A percentile compares a stretch with the other conserved stretches of the same genome.
Evolutionary conservation across 2,888 invertebrate species (phyloP).

Genomic region (Acanthosepion esculentum): DNA sequence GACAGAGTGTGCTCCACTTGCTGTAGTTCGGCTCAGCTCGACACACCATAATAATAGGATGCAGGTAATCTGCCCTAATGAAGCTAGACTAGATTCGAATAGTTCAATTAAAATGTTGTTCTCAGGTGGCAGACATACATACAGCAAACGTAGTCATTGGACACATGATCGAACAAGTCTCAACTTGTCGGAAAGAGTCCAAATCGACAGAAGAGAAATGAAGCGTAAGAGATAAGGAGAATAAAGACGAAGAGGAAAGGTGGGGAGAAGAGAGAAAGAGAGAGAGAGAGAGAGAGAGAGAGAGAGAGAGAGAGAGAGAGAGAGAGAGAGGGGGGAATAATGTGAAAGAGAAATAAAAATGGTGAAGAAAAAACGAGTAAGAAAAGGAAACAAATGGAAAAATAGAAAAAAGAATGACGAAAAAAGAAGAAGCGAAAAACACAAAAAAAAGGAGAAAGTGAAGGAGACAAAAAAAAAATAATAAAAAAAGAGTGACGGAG

Average conservation of each 20-base stretch:
- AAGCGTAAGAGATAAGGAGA: not conserved
- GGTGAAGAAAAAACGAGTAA: not conserved
- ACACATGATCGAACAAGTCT: not conserved
- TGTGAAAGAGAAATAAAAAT: not conserved
- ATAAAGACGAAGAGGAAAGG: not conserved
- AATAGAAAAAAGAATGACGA: no score
- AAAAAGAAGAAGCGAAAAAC: no score
- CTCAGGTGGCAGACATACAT: constrained; percentile 9
- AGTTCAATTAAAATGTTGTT: not conserved
- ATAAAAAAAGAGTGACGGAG: not conserved
- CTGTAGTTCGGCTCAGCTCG: not conserved
- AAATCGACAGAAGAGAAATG: not conserved
- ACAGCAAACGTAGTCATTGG: not conserved
- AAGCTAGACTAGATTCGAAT: not conserved
- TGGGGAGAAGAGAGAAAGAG: not conserved
- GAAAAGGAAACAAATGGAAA: no score
- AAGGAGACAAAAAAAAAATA: not conserved
- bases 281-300: not conserved
- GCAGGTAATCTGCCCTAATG: constrained; percentile 8
- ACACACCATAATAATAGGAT: not conserved
- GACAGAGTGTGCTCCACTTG: not conserved
- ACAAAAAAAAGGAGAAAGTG: not conserved
- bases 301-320: not conserved
- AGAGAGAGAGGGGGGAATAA: not conserved
- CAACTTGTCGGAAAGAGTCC: not conserved